A percentile compares a stretch with the other conserved stretches of the same genome.
Evolutionary conservation across 92 coral and sea anemone genomes (phyloP).

Genomic region (Epizoanthus ramosus): DNA sequence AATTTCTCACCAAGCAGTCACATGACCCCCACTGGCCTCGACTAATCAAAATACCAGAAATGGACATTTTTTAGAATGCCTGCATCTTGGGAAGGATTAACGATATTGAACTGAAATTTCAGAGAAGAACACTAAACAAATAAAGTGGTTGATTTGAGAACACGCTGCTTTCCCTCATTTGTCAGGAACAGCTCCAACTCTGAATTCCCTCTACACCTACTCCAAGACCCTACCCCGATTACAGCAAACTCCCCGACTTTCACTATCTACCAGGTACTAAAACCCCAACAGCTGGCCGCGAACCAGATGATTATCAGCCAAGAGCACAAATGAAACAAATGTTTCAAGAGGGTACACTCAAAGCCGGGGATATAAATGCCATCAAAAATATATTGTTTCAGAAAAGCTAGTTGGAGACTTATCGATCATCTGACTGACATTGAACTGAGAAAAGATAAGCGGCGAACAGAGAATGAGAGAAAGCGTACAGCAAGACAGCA

Average conservation of each 20-base stretch:
- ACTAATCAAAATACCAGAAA: too few species aligned
- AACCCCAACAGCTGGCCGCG: conserved; percentile 52
- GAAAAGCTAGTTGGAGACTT: conserved; percentile 53
- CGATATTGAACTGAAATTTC: too few species aligned
- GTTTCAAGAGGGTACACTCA: conserved; percentile 56
- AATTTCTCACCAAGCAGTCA: too few species aligned
- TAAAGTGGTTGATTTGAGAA: too few species aligned
- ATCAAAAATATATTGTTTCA: conserved; percentile 47
- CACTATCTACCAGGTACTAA: conserved; percentile 63
- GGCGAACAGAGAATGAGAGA: conserved; percentile 46
- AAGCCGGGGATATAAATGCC: conserved; percentile 49
- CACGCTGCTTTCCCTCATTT: too few species aligned
- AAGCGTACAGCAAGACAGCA: conserved; percentile 38
- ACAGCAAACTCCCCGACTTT: conserved; percentile 57
- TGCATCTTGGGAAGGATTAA: too few species aligned
- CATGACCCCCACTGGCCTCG: too few species aligned
- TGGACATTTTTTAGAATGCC: too few species aligned
- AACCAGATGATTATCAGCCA: conserved; percentile 62
- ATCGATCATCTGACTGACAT: conserved; percentile 40
- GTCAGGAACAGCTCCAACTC: too few species aligned
- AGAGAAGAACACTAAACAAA: too few species aligned
- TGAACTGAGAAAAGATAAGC: conserved; percentile 41
- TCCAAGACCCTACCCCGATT: conserved; percentile 43
- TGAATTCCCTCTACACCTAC: not conserved
- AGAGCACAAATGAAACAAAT: conserved; percentile 61